Base-by-base conservation (phyloP, 2,888 invertebrate genomes). In the Ichneumoninae sp. region DNA sequence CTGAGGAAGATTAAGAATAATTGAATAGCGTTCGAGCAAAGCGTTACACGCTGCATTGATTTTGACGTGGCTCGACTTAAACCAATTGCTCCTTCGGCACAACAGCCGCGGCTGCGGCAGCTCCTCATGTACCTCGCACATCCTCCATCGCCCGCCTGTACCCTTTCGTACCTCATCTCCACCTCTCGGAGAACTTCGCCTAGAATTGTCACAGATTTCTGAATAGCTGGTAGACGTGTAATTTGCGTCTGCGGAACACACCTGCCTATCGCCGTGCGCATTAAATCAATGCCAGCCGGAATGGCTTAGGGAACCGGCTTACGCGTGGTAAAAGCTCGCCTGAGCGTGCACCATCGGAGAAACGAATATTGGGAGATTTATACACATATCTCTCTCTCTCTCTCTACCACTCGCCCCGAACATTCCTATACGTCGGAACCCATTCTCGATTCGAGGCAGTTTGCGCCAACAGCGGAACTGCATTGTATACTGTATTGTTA, bases 141-240 rank as follows among this genome's bases (percentile, higher is more conserved):
- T 63, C n/a, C 63, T 19, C 44, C 54, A 19, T 8, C 63, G 26
- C n/a, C 33, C 74, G 30, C 13, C 13, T 30, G 36, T 50, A 22
- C 63, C 36, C 36, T 13, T n/a, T 65, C 44, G 47, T 75, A 44
- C 26, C 44, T 63, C 22, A 57, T 47, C 26, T 36, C 50, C 47
- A 52, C 66, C 69, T 77, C 44, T 44, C 63, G 22, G 16, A 33
- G 30, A 63, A 63, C 33, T 63, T 30, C 33, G 79, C 75, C 83
- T 81, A 79, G 87, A 88, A 89, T 91, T 88, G 89, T 88, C 86
- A 86, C 87, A 87, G 87, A 88, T 89, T 88, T 88, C 87, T 88
- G 88, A 89, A 89, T 82, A 86, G 86, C 71, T 83, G 79, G 84
- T 83, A 87, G 88, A 89, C 87, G 88, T 88, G 88, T 89, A 90